A percentile compares a stretch with the other conserved stretches of the same genome.
phyloP scores from a whole-genome alignment of 2,113 vertebrate species.

The Phycodurus eques region DNA sequence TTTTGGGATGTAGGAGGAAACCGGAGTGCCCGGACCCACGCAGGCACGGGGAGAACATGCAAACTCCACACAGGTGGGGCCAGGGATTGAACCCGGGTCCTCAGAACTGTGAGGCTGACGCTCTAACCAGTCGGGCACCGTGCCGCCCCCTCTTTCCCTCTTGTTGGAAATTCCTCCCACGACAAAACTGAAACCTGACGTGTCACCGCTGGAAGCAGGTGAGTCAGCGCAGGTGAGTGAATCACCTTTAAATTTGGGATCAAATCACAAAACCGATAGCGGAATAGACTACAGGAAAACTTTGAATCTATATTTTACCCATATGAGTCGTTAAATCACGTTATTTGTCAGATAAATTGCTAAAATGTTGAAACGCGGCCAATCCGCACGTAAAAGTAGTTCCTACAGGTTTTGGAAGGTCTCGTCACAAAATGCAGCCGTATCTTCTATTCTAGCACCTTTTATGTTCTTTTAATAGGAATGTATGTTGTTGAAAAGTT shows the following conservation, averaged over 20 bases:
- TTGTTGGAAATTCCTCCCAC: background rate
- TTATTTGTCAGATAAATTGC: background rate
- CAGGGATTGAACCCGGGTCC: too few species aligned
- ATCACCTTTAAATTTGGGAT: slow-evolving; percentile 14
- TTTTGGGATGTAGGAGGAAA: too few species aligned
- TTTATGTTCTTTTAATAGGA: too few species aligned
- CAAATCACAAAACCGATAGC: slow-evolving; percentile 42
- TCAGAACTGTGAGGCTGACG: too few species aligned
- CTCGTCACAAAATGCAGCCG: background rate
- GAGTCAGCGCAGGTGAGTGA: slow-evolving; percentile 44
- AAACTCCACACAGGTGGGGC: too few species aligned
- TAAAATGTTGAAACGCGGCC: background rate
- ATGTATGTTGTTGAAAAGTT: background rate
- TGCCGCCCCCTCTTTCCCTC: too few species aligned
- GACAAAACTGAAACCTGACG: slow-evolving; percentile 11
- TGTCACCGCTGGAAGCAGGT: background rate
- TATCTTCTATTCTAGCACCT: background rate
- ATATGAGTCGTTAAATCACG: background rate
- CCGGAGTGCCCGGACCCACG: too few species aligned
- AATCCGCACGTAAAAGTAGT: slow-evolving; percentile 1
- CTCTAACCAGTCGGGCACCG: too few species aligned
- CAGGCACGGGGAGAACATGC: too few species aligned
- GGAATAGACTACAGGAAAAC: slow-evolving; percentile 3
- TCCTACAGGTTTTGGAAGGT: background rate
- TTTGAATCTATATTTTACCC: background rate